Evolutionary conservation across 2,888 invertebrate genomes (phyloP), one percentile per base, ranked within the genome.

Genomic region (Eupithecia exiguata): DNA sequence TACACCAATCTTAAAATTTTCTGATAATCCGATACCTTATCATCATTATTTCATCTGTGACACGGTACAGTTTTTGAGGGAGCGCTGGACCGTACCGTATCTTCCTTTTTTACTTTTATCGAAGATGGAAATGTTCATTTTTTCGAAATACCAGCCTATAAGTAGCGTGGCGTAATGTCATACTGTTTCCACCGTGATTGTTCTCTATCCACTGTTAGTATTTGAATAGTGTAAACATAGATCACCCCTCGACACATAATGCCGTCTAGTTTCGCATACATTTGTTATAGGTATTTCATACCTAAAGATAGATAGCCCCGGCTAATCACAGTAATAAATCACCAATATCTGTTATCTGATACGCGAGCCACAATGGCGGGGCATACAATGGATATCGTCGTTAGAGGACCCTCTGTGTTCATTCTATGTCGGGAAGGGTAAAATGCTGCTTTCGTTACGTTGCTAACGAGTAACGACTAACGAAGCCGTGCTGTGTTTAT

Each of bases 351-450:
- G 69, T 71, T 30, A 63, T 66, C 18, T n/a, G 69, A 49, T 71
- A 66, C 69, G 62, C 46, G 40, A 40, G 36, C 49, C 70, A 75
- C 72, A 72, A 75, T 75, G 38, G 68, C 18, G 40, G 63, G 68
- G 71, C 67, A 63, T 72, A 75, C 75, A 75, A 75, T 72, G 58
- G 75, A 70, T 75, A 75, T 75, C 63, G 72, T 75, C 72, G 69
- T 75, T 72, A 75, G 74, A 68, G 62, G 66, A 25, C 61, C 69
- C 58, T 71, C 58, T 49, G 74, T 40, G 74, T 69, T 62, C 71
- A 70, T 75, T 63, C 66, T 21, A 30, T 70, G 63, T 38, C 21
- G 62, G 40, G 69, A 53, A 25, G 21, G 21, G 35, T 71, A 69
- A 61, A 46, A 74, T 71, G 75, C 72, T 63, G 67, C 71, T 49